Evolutionary conservation across 1,140 invertebrate species (phyloP).

Genomic region (Nasonia giraulti): DNA sequence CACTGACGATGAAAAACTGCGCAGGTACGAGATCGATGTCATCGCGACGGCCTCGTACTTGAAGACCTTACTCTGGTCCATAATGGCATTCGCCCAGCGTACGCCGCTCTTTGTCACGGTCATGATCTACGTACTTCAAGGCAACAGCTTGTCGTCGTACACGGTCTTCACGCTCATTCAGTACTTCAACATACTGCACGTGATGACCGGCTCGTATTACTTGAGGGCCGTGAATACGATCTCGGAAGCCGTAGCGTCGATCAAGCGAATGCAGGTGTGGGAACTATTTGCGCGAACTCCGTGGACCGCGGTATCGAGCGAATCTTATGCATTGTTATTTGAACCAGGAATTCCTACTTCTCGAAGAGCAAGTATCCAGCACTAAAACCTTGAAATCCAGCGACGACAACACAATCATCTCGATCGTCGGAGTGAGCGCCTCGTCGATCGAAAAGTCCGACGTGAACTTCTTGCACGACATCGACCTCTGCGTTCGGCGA

Average conservation of each 20-base stretch:
- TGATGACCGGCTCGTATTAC: constrained; percentile 83
- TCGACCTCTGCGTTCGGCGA: constrained; percentile 79
- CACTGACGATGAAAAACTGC: neutral
- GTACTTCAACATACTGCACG: constrained; percentile 83
- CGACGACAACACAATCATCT: constrained; percentile 11
- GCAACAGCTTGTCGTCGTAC: constrained; percentile 78
- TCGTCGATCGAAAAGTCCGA: constrained; percentile 51
- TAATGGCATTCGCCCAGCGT: constrained; percentile 81
- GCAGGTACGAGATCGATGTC: constrained; percentile 80
- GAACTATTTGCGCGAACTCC: neutral
- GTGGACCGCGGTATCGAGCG: neutral
- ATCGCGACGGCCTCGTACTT: constrained; percentile 82
- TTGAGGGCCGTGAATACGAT: constrained; percentile 77
- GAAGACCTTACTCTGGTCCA: constrained; percentile 81
- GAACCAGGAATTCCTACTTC: constrained; percentile 35
- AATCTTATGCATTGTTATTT: neutral
- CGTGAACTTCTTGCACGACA: constrained; percentile 77
- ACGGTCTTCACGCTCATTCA: constrained; percentile 84
- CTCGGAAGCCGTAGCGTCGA: constrained; percentile 79
- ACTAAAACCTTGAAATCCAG: neutral
- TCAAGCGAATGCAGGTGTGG: constrained; percentile 78
- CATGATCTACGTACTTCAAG: constrained; percentile 79
- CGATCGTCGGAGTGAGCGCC: constrained; percentile 3
- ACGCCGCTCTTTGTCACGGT: constrained; percentile 83
- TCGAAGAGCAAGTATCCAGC: neutral